Evolutionary conservation across 2,797 vertebrate genomes (phyloP), one percentile per base, ranked within the genome.

Genomic region (Myotis pilosus): DNA sequence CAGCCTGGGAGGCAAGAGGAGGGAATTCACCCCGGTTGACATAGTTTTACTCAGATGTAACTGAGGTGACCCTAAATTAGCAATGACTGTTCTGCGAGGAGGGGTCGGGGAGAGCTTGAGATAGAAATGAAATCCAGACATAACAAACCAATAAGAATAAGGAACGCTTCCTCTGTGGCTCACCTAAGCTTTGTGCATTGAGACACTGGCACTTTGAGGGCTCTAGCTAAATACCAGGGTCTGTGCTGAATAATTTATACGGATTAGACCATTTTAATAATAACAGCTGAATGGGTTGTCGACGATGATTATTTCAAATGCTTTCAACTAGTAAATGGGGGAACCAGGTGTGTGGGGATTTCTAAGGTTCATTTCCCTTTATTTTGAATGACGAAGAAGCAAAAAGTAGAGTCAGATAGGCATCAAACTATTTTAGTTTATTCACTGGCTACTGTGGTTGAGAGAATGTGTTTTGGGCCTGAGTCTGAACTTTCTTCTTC

Each of bases 71-170:
- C 49, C 60, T 85, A 16, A 88, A 51, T 66, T 41, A 74, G 30
- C 74, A n/a, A 3, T 22, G n/a, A 36, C 8, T 20, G 33, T 72
- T 74, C 68, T 62, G 12, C 5, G 13, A 23, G 44, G 38, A 47
- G 9, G 9, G 9, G 0, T n/a, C 1, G 8, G 44, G 44, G 33
- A 89, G 12, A 19, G 10, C 30, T 81, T 38, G 47, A 89, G 36
- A 82, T 2, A 16, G 68, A 89, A 44, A 49, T 94, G 30, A 30
- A 78, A 86, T 79, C 10, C 44, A 82, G 30, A 51, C 12, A 47
- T 13, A 55, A 22, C 57, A 66, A 69, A 19, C 57, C 55, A 15
- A 51, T 36, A 19, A 71, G 23, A 36, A 30, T 36, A 53, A 60
- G 41, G 51, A 38, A 22, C 57, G 60, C 20, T 49, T 12, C 17